phyloP scores from a whole-genome alignment of 2,113 vertebrate species.

The Notechis scutatus region DNA sequence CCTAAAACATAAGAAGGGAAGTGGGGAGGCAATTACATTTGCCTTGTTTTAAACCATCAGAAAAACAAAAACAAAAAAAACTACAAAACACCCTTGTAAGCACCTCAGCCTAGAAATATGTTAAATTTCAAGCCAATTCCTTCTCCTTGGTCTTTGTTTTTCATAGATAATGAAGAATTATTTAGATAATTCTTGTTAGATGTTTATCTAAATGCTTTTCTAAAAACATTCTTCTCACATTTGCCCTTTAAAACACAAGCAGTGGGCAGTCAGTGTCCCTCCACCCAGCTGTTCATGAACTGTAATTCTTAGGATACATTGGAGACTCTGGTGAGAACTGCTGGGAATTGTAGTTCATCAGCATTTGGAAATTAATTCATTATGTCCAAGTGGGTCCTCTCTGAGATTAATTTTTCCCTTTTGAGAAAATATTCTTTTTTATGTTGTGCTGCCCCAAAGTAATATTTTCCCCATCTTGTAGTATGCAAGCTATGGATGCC shows the following conservation, averaged over 20 bases:
- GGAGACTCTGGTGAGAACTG: neutral
- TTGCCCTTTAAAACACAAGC: neutral
- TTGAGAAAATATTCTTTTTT: neutral
- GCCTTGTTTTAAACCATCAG: neutral
- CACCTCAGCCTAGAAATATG: neutral
- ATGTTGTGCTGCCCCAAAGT: neutral
- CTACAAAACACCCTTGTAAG: neutral
- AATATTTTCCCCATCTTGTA: constrained; percentile 22
- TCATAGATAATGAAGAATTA: neutral
- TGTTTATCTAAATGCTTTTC: neutral
- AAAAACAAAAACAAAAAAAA: too few relatives aligned
- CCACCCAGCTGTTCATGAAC: neutral
- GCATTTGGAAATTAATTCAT: neutral
- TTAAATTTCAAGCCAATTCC: neutral
- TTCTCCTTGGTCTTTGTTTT: neutral
- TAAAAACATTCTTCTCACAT: neutral
- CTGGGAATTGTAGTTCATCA: neutral
- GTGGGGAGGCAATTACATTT: neutral
- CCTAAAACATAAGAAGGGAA: neutral
- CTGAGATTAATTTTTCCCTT: too few relatives aligned
- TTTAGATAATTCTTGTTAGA: neutral
- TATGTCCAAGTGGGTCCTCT: neutral
- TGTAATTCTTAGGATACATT: neutral
- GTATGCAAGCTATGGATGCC: constrained; percentile 57
- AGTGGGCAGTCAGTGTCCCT: neutral